Conservation (phyloP, 2,888 invertebrate species). For the Acrobasis repandana region DNA sequence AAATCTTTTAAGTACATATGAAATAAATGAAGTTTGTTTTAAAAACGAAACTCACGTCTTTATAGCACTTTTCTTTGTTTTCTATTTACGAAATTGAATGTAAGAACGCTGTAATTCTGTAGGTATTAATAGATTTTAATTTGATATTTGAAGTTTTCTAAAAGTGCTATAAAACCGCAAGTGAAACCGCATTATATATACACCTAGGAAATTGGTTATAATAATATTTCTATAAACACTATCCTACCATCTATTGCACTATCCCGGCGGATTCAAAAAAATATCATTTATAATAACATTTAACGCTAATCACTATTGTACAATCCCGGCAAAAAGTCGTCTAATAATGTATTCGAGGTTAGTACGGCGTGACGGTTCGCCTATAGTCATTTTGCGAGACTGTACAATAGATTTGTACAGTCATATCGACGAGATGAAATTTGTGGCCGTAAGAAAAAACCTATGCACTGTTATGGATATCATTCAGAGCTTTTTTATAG, state of each 20-base stretch:
- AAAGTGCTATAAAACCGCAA: slow-evolving; percentile 14
- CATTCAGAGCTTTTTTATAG: too few species aligned
- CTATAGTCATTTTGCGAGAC: slow-evolving; percentile 14
- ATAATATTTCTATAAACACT: slow-evolving; percentile 47
- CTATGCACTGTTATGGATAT: too few species aligned
- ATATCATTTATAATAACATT: slow-evolving; percentile 55
- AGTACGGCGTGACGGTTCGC: not conserved
- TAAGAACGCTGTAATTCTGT: too few species aligned
- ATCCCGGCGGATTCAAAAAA: slow-evolving; percentile 77
- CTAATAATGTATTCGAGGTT: slow-evolving; percentile 8
- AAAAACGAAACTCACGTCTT: slow-evolving; percentile 22
- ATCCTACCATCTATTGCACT: slow-evolving; percentile 78
- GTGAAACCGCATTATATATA: slow-evolving; percentile 13
- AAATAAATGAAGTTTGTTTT: slow-evolving; percentile 22
- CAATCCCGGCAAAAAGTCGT: slow-evolving; percentile 27
- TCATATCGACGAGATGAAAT: slow-evolving; percentile 6
- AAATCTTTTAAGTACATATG: slow-evolving; percentile 21
- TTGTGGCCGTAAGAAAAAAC: not conserved
- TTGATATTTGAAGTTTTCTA: not conserved
- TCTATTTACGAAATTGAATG: too few species aligned
- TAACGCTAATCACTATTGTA: slow-evolving; percentile 55
- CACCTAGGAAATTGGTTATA: slow-evolving; percentile 23
- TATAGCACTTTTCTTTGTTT: not conserved
- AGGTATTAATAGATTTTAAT: too few species aligned
- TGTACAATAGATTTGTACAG: slow-evolving; percentile 5